These are phyloP conservation scores for Andrena praecox DNA, from an alignment of 2,888 invertebrate genomes.

Conservation along the genomic window DNA sequence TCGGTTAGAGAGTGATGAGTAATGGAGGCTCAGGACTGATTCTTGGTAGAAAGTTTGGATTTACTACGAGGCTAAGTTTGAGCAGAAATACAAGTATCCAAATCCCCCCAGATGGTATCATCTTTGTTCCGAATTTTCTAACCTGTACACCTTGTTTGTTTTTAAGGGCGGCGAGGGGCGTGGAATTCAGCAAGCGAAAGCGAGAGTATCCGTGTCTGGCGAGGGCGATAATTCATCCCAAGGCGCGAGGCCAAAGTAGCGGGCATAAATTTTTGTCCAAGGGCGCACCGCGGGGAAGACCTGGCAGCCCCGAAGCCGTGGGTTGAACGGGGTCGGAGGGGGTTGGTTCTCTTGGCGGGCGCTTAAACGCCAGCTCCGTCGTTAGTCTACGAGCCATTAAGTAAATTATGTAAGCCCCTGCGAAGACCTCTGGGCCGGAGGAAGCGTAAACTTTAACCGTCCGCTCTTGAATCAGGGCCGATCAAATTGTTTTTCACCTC, in stretches of 20 bases:
- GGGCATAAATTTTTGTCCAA: slow-evolving; percentile 51
- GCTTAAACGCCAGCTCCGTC: slow-evolving; percentile 63
- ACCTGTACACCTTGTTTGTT: neutral
- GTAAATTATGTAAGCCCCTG: slow-evolving; percentile 66
- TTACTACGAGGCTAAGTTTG: too few species aligned
- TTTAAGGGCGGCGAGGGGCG: neutral
- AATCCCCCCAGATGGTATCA: neutral
- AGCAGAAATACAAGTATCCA: too few species aligned
- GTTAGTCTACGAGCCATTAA: slow-evolving; percentile 73
- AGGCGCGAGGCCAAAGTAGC: slow-evolving; percentile 22
- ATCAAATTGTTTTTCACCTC: slow-evolving; percentile 64
- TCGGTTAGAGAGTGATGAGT: too few species aligned
- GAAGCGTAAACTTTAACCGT: slow-evolving; percentile 67
- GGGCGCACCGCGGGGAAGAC: slow-evolving; percentile 17
- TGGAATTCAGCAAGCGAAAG: slow-evolving; percentile 5
- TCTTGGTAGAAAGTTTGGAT: too few species aligned
- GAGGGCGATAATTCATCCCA: slow-evolving; percentile 40
- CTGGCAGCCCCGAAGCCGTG: slow-evolving; percentile 26
- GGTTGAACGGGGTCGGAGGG: slow-evolving; percentile 13
- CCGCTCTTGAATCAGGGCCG: slow-evolving; percentile 57
- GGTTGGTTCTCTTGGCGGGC: slow-evolving; percentile 44
- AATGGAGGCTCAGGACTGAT: too few species aligned
- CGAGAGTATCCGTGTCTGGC: slow-evolving; percentile 22
- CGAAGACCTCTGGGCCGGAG: slow-evolving; percentile 54
- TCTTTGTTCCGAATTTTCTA: neutral